Conservation (phyloP, 2,113 vertebrate species). For the Hemibates koningsi region DNA sequence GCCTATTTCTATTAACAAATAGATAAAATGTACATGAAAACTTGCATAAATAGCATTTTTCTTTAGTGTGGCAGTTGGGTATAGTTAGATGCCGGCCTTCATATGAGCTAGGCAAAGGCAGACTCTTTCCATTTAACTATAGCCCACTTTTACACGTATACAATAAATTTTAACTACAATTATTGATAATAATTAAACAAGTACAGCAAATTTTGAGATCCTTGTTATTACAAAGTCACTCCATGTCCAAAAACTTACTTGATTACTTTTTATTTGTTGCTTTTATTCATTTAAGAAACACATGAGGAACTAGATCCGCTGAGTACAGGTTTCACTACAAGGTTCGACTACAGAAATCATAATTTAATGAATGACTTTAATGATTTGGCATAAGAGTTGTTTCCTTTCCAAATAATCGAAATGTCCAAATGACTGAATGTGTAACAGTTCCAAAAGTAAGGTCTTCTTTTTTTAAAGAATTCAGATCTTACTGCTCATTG, state of each 20-base stretch:
- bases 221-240: not conserved
- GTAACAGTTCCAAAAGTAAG: not conserved
- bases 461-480: not conserved
- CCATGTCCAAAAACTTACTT: not conserved
- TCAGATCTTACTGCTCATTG: not conserved
- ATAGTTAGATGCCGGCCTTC: not conserved
- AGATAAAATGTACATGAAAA: not conserved
- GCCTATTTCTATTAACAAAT: not conserved
- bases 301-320: not conserved
- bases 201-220: not conserved
- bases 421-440: not conserved
- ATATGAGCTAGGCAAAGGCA: not conserved
- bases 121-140: not conserved
- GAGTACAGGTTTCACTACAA: not conserved
- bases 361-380: not conserved
- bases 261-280: not conserved
- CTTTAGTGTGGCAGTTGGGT: not conserved
- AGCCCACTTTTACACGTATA: not conserved
- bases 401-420: not conserved
- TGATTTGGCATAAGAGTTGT: not conserved
- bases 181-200: not conserved
- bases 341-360: not conserved
- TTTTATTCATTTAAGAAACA: not conserved
- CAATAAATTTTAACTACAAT: not conserved
- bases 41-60: not conserved